Conservation (phyloP, 2,113 vertebrate species). For the Scytalopus superciliaris region DNA sequence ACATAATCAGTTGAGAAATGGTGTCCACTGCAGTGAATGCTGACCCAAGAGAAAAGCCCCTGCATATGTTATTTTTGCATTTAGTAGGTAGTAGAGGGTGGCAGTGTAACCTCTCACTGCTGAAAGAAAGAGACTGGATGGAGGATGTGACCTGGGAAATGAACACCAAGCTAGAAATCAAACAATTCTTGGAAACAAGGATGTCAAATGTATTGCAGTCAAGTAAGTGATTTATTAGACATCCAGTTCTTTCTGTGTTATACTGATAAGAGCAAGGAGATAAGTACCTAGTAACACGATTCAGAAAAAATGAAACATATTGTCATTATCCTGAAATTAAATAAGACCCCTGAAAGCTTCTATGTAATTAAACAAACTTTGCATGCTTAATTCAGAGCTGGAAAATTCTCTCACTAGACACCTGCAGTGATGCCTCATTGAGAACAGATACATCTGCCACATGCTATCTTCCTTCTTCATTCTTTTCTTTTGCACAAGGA, state of each 20-base stretch:
- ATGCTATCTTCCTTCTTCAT: background rate
- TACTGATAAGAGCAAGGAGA: background rate
- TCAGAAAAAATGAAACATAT: background rate
- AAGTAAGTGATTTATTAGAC: background rate
- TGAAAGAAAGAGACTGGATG: background rate
- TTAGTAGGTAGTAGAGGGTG: background rate
- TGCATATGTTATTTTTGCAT: background rate
- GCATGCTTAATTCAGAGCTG: background rate
- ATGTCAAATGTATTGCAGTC: background rate
- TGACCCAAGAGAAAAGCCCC: background rate
- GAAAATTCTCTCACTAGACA: background rate
- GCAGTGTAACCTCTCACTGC: background rate
- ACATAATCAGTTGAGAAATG: background rate
- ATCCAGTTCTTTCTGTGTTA: background rate
- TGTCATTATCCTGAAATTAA: background rate
- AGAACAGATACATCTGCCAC: background rate
- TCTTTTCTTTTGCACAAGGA: background rate
- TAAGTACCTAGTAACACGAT: background rate
- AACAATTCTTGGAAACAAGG: background rate
- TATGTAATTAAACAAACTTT: background rate
- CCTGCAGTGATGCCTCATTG: background rate
- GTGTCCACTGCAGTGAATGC: background rate
- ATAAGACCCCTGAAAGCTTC: background rate
- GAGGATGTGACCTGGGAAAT: background rate
- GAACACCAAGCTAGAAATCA: background rate